phyloP scores from a whole-genome alignment of 1,140 invertebrate genomes.

The Drosophila parabipectinata region DNA sequence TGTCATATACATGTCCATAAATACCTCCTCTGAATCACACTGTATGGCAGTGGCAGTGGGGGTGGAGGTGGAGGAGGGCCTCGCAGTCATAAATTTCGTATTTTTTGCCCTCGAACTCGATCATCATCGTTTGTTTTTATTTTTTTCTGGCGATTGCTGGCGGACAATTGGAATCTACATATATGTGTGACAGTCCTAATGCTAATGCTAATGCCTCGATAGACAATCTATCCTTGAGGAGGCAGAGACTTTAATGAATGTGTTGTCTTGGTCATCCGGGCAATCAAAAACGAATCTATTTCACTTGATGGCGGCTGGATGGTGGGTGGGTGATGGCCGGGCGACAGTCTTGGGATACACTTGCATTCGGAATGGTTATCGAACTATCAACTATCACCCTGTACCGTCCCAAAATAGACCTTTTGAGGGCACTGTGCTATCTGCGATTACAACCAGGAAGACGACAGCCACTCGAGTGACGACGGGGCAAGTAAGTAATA shows the following conservation, averaged over 20 bases:
- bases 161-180: slow-evolving; percentile 3
- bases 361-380: neutral
- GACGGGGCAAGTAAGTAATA: slow-evolving; percentile 32
- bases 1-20: slow-evolving; percentile 26
- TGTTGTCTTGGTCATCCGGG: too few species aligned
- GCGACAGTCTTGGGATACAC: too few species aligned
- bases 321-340: too few species aligned
- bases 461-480: slow-evolving; percentile 25
- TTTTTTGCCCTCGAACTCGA: slow-evolving; percentile 30
- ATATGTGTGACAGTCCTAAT: neutral
- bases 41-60: neutral
- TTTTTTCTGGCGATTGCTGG: neutral
- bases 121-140: slow-evolving; percentile 3
- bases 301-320: slow-evolving; percentile 1
- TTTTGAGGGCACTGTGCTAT: neutral
- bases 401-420: neutral
- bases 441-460: slow-evolving; percentile 3
- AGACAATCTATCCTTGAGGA: too few species aligned
- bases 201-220: neutral
- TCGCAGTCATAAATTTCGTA: slow-evolving; percentile 26
- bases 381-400: neutral
- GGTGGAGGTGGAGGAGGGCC: neutral
- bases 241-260: too few species aligned
- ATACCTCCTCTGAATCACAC: slow-evolving; percentile 20
- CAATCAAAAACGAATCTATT: slow-evolving; percentile 19